A percentile compares a stretch with the other conserved stretches of the same genome.
Conservation (phyloP, 2,113 vertebrate species). For the Pelecanus crispus region DNA sequence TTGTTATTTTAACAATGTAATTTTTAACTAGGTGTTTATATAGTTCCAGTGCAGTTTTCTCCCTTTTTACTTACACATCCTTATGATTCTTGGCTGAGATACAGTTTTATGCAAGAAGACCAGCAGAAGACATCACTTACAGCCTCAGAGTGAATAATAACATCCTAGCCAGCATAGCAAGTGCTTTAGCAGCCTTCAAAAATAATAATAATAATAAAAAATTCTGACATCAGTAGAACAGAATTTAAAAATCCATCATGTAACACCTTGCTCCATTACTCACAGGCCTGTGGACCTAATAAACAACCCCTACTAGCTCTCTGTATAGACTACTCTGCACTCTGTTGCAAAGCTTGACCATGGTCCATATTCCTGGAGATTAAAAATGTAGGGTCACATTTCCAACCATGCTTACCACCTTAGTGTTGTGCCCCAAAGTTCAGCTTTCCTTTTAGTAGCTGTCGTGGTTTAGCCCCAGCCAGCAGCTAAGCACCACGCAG, state of each 20-base stretch:
- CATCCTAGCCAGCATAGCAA: background rate
- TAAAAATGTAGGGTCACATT: background rate
- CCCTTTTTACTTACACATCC: background rate
- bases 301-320: background rate
- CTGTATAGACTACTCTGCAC: background rate
- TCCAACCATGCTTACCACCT: background rate
- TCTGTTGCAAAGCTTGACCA: background rate
- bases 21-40: constrained; percentile 43
- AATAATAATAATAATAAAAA: background rate
- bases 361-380: background rate
- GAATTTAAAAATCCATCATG: background rate
- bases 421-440: background rate
- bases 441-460: background rate
- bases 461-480: too few species aligned
- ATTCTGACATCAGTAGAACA: background rate
- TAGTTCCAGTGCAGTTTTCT: background rate
- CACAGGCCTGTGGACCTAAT: background rate
- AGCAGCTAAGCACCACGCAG: too few species aligned
- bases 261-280: background rate
- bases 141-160: background rate
- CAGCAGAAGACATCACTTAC: background rate
- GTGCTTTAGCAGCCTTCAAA: background rate
- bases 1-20: constrained; percentile 32
- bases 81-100: constrained; percentile 11
- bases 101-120: background rate